Conservation (phyloP, 2,888 invertebrate genomes). For the Uropetala carovei region DNA sequence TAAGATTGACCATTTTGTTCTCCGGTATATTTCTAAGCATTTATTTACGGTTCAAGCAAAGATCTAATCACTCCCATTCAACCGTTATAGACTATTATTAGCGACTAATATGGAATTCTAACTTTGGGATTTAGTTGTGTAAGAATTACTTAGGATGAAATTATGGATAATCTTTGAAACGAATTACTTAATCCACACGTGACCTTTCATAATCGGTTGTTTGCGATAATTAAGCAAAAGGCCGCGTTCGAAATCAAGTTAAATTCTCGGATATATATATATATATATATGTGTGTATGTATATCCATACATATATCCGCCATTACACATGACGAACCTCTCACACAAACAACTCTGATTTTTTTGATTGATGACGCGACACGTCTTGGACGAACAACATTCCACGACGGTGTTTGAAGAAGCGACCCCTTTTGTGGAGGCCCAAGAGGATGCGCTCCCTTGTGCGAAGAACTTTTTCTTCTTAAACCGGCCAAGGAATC, state of each 20-base stretch:
- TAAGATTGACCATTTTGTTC: no score
- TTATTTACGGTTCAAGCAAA: no score
- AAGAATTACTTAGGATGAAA: neutral
- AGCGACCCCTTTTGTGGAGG: neutral
- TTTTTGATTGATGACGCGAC: constrained; percentile 7
- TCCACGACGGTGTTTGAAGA: constrained; percentile 8
- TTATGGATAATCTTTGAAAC: neutral
- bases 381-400: neutral
- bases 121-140: neutral
- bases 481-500: neutral
- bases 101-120: no score
- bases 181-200: neutral
- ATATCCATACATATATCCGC: neutral
- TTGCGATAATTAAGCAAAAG: neutral
- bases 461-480: neutral
- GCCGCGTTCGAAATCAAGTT: neutral
- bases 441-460: neutral
- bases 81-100: no score
- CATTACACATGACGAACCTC: neutral
- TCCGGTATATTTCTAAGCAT: no score
- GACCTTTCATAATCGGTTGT: neutral
- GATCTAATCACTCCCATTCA: no score
- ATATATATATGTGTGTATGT: no score
- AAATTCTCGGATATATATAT: neutral
- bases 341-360: constrained; percentile 14